Evolutionary conservation across 2,113 vertebrate species (phyloP).

Genomic region (Castor canadensis): DNA sequence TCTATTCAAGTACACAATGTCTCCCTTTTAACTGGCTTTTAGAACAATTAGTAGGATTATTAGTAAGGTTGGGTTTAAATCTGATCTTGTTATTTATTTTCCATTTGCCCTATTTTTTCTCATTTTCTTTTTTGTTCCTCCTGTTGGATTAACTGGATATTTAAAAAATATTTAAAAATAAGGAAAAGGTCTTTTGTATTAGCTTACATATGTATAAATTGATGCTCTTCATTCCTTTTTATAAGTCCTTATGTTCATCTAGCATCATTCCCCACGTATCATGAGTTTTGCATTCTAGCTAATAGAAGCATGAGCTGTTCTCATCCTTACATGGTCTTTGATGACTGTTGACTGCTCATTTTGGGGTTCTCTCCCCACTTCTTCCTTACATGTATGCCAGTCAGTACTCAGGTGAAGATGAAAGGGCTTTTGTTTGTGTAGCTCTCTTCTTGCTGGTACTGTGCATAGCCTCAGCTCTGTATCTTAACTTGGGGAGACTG

Average conservation of each 20-base stretch:
- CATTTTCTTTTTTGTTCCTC: not conserved
- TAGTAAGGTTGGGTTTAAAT: not conserved
- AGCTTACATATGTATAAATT: not conserved
- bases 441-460: not conserved
- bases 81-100: not conserved
- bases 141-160: not conserved
- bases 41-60: not conserved
- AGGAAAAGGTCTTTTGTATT: not conserved
- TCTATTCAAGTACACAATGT: not conserved
- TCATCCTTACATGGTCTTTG: not conserved
- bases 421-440: not conserved
- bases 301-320: fast-evolving
- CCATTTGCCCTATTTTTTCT: not conserved
- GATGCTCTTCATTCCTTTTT: not conserved
- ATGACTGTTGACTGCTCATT: not conserved
- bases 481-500: not conserved
- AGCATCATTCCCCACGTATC: fast-evolving
- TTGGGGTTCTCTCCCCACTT: not conserved
- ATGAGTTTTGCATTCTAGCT: not conserved
- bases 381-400: not conserved
- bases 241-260: not conserved
- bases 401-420: not conserved
- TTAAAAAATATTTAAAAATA: not conserved
- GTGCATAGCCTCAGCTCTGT: not conserved
- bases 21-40: not conserved